A percentile compares a stretch with the other conserved stretches of the same genome.
These are phyloP conservation scores for Peromyscus maniculatus DNA, from an alignment of 2,113 vertebrate species.

Conservation along the genomic window DNA sequence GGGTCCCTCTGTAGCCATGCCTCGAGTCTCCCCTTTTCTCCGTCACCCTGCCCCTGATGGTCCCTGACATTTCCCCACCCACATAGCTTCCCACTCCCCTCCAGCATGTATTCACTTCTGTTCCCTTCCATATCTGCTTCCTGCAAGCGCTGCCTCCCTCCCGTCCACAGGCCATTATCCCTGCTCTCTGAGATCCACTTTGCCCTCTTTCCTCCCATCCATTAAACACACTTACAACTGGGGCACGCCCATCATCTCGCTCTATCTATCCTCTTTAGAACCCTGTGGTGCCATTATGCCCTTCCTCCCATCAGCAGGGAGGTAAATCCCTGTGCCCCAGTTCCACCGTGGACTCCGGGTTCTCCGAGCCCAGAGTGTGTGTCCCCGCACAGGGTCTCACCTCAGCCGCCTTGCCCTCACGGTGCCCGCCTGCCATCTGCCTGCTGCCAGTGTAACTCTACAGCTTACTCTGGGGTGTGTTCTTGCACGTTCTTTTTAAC, in stretches of 20 bases:
- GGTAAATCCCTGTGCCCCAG: fast-evolving
- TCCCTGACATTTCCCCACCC: fast-evolving
- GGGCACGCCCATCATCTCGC: not conserved
- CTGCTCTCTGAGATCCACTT: not conserved
- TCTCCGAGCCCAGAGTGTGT: not conserved
- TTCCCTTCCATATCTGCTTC: not conserved
- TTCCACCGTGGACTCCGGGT: fast-evolving
- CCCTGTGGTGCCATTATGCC: not conserved
- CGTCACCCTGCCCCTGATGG: fast-evolving
- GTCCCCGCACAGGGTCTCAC: not conserved
- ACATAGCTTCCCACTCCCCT: fast-evolving
- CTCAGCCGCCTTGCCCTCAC: fast-evolving
- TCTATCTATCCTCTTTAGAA: fast-evolving
- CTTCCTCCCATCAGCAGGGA: not conserved
- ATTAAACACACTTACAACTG: not conserved
- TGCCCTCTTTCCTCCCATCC: not conserved
- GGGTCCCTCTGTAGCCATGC: not conserved
- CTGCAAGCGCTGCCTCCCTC: not conserved
- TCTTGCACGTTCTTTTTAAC: not conserved
- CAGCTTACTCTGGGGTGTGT: not conserved
- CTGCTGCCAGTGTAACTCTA: not conserved
- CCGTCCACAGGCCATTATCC: too few relatives aligned
- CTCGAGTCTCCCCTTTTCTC: fast-evolving
- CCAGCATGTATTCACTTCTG: not conserved
- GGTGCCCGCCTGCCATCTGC: not conserved